A percentile compares a stretch with the other conserved stretches of the same genome.
These are phyloP conservation scores for Prunella himalayana DNA, from an alignment of 2,113 vertebrate genomes.

Conservation along the genomic window DNA sequence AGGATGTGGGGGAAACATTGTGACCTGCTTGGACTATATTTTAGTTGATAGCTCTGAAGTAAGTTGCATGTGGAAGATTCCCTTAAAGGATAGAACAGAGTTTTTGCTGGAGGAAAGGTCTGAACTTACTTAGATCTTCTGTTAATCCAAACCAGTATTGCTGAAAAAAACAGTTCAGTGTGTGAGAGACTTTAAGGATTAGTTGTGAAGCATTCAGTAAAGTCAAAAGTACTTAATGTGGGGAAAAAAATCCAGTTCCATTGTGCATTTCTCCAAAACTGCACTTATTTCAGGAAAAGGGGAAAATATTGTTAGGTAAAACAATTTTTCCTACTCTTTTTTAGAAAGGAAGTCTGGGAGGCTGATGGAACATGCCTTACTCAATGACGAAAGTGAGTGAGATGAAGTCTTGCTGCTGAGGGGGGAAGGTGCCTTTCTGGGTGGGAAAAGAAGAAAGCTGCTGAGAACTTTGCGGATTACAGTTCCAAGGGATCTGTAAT, in stretches of 20 bases:
- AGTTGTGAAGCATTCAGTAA: neutral
- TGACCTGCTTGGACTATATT: neutral
- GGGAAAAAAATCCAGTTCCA: neutral
- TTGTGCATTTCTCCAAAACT: neutral
- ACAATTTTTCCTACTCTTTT: constrained; percentile 17
- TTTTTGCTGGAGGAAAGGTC: neutral
- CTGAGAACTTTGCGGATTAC: neutral
- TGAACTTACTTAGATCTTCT: neutral
- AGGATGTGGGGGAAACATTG: neutral
- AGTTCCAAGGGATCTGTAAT: neutral
- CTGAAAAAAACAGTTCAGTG: neutral
- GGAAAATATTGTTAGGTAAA: neutral
- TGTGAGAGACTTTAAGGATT: neutral
- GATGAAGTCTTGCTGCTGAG: neutral
- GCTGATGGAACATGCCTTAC: constrained; percentile 95
- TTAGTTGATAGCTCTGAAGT: neutral
- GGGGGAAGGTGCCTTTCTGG: neutral
- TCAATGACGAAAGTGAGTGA: constrained; percentile 94
- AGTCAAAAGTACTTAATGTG: neutral
- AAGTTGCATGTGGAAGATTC: neutral
- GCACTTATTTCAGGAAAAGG: neutral
- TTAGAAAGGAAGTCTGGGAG: constrained; percentile 75
- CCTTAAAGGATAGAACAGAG: neutral
- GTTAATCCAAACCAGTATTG: neutral
- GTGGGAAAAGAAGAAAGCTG: neutral